Evolutionary conservation across 1,140 invertebrate genomes (phyloP).

Genomic region (Lysiphlebus fabarum): DNA sequence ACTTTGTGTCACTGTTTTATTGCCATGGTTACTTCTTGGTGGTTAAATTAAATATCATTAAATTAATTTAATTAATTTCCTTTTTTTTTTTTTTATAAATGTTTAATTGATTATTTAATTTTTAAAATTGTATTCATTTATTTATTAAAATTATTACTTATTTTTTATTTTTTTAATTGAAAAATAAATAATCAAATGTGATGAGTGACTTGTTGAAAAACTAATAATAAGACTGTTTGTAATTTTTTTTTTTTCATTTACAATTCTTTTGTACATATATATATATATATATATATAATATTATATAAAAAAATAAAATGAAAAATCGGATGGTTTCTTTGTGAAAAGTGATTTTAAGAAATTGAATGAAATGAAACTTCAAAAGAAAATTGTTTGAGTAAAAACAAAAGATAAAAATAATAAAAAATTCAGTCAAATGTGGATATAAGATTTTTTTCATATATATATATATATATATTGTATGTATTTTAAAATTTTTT

Average conservation of each 20-base stretch:
- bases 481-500: neutral
- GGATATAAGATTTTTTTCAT: conserved; percentile 19
- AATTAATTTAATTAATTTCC: too few relatives aligned
- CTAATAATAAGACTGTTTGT: neutral
- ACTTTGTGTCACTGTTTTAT: conserved; percentile 48
- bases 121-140: too few relatives aligned
- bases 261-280: neutral
- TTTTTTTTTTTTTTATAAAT: too few relatives aligned
- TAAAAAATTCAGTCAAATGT: conserved; percentile 13
- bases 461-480: neutral
- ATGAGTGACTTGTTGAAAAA: neutral
- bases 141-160: neutral
- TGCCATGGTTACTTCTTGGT: conserved; percentile 52
- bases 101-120: too few relatives aligned
- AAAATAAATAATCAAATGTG: neutral
- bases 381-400: conserved; percentile 14
- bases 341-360: neutral
- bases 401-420: neutral
- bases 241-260: neutral
- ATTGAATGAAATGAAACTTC: conserved; percentile 21
- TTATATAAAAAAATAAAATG: neutral
- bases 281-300: neutral
- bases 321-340: neutral
- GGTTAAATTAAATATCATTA: conserved; percentile 36
- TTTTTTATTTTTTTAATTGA: neutral